phyloP scores from a whole-genome alignment of 2,797 vertebrate species.

The Peromyscus melanophrys region DNA sequence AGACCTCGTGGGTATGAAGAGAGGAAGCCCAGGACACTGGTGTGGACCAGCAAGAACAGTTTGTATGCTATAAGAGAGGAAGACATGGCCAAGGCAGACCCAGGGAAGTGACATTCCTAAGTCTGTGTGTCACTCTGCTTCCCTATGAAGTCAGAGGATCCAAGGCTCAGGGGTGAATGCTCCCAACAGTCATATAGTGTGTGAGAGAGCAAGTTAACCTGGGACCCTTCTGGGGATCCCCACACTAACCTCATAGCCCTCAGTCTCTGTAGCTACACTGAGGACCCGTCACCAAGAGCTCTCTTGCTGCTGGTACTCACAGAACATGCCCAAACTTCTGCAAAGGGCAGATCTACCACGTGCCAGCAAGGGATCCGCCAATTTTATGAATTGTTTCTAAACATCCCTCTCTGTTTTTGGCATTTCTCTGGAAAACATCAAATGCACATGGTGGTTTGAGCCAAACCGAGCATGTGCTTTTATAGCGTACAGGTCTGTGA shows the following conservation, averaged over 20 bases:
- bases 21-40: neutral
- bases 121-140: neutral
- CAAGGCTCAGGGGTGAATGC: fast-evolving
- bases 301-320: neutral
- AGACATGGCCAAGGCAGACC: neutral
- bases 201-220: fast-evolving
- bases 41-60: neutral
- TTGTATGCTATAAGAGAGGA: neutral
- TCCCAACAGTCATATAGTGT: fast-evolving
- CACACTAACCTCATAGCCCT: neutral
- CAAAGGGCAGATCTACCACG: slow-evolving; percentile 1
- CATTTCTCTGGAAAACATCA: slow-evolving; percentile 71
- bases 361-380: neutral
- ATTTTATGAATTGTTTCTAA: slow-evolving; percentile 75
- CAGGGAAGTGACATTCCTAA: neutral
- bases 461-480: slow-evolving; percentile 69
- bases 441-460: slow-evolving; percentile 34
- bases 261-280: fast-evolving
- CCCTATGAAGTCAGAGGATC: neutral
- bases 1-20: neutral
- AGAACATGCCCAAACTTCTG: neutral
- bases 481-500: neutral
- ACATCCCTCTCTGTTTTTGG: slow-evolving; percentile 76
- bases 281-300: neutral
- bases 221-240: neutral